Conservation (phyloP, 2,888 invertebrate genomes). For the Drosophila kambysellisi region DNA sequence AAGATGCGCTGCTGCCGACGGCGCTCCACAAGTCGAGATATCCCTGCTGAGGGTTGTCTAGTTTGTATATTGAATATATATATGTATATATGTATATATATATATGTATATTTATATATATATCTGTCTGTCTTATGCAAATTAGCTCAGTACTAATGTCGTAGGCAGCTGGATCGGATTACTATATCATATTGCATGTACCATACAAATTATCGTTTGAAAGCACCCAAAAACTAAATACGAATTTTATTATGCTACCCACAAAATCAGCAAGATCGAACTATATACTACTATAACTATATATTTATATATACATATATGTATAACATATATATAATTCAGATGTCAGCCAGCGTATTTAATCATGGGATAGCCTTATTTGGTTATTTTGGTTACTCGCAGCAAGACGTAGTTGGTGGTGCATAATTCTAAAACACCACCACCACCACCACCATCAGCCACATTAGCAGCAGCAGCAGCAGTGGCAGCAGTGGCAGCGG, state of each 20-base stretch:
- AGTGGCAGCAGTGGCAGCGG: not conserved
- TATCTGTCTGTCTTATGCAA: not conserved
- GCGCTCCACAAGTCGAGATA: slow-evolving; percentile 46
- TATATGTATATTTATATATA: not conserved
- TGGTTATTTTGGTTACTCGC: not conserved
- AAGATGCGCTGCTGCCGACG: slow-evolving; percentile 19
- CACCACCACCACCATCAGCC: not conserved
- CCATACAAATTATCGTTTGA: not conserved
- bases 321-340: not conserved
- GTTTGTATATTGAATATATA: not conserved
- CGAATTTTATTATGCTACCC: not conserved
- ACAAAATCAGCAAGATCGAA: not conserved
- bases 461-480: not conserved
- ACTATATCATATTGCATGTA: not conserved
- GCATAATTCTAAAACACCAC: not conserved
- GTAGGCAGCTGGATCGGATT: too few relatives aligned
- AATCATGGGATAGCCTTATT: not conserved
- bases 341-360: not conserved
- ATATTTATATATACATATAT: too few relatives aligned
- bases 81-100: not conserved
- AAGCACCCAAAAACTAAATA: not conserved
- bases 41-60: not conserved
- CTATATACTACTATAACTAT: too few relatives aligned
- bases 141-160: too few relatives aligned
- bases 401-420: slow-evolving; percentile 1